Evolutionary conservation across 2,113 vertebrate genomes (phyloP), one percentile per base, ranked within the genome.

Genomic region (Proteles cristata): DNA sequence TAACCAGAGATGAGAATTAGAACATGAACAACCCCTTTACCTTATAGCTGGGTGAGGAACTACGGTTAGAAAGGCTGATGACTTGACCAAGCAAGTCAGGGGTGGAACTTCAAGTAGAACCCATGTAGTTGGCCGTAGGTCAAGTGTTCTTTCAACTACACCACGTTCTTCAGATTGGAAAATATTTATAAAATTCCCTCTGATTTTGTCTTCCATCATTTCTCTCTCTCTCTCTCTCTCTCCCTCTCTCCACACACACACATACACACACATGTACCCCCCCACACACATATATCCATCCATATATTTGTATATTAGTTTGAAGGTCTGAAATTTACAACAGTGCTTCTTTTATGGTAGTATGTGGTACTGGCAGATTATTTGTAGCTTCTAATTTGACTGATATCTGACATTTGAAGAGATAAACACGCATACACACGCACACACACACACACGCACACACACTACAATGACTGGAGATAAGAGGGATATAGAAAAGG

Each of bases 371-470:
- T 65, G 21, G 43, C 3, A 69, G 80, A 63, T 88, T 76, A 80
- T 82, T 77, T 85, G 61, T 53, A 95, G 39, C 88, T 94, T 89
- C 45, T 81, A n/a, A 74, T 55, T 90, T 94, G 53, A 89, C 76
- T 79, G 66, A 63, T 68, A 85, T 8, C 55, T 94, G 61, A 77
- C 55, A 91, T 89, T 79, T 93, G 66, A 81, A 91, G 69, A 16
- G 9, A 87, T 68, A 31, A 77, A 26, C 14, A 63, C 6, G 63
- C 14, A 33, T 8, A 53, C 16, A 39, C 1, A n/a, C 6, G 33
- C 0, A 7, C 25, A 39, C 43, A 48, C n/a, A 33, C 31, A 61
- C 26, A 25, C 4, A 3, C 26, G n/a, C n/a, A 21, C 71, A 89
- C 48, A 80, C 31, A 7, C 0, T 65, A 66, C 65, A 86, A 87